phyloP scores from a whole-genome alignment of 2,113 vertebrate species.

The Myiagra hebetior region DNA sequence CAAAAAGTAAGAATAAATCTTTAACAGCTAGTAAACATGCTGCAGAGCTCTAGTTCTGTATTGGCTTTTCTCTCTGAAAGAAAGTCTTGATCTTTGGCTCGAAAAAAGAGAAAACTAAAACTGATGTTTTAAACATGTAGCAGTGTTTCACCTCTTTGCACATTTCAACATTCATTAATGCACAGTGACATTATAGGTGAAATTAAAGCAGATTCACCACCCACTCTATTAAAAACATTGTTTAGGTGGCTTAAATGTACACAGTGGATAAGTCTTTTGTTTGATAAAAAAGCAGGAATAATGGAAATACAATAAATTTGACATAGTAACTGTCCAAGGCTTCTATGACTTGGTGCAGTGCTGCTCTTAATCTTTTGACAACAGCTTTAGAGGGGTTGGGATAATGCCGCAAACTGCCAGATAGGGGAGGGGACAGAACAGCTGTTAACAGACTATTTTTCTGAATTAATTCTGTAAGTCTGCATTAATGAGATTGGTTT shows the following conservation, averaged over 20 bases:
- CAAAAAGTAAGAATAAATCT: neutral
- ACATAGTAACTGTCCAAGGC: neutral
- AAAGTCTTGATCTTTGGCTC: neutral
- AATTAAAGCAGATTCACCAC: neutral
- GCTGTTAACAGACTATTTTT: neutral
- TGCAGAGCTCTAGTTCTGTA: neutral
- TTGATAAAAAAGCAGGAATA: neutral
- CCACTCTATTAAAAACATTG: neutral
- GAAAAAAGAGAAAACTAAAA: neutral
- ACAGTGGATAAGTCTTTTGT: neutral
- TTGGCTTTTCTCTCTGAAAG: neutral
- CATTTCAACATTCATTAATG: neutral
- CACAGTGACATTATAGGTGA: neutral
- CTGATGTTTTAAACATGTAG: neutral
- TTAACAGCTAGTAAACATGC: neutral
- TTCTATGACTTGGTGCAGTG: neutral
- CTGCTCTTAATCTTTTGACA: neutral
- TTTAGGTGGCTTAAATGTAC: neutral
- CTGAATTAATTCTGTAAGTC: neutral
- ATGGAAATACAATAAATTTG: neutral
- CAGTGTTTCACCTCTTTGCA: neutral
- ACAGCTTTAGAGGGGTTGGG: neutral
- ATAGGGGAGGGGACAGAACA: neutral
- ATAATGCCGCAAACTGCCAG: neutral
- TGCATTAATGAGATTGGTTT: neutral